These are phyloP conservation scores for Aphelinus atriplicis DNA, from an alignment of 1,140 invertebrate species.

Conservation along the genomic window DNA sequence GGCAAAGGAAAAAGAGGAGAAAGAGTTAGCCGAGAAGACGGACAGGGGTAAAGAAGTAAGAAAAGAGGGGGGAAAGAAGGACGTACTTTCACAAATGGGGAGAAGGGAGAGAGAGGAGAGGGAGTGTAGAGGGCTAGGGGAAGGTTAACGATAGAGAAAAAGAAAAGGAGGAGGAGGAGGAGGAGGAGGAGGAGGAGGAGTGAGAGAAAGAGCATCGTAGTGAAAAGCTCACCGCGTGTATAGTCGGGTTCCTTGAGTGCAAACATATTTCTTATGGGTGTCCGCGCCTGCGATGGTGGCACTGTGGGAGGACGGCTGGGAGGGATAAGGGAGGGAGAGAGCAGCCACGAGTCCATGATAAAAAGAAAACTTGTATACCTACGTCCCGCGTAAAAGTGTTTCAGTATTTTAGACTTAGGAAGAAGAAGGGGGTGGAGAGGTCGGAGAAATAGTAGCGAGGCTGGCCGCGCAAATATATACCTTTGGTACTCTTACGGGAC, in stretches of 20 bases:
- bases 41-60: too few relatives aligned
- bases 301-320: background rate
- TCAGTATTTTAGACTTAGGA: constrained; percentile 40
- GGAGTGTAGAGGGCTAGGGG: background rate
- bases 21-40: too few relatives aligned
- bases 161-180: background rate
- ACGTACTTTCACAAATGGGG: too few relatives aligned
- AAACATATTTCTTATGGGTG: constrained; percentile 36
- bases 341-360: background rate
- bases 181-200: background rate
- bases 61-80: too few relatives aligned
- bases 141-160: background rate
- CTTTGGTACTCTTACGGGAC: constrained; percentile 1
- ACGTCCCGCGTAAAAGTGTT: constrained; percentile 35
- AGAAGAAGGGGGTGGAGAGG: background rate
- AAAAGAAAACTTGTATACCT: constrained; percentile 38
- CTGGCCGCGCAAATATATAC: background rate
- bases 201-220: background rate
- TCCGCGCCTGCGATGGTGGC: background rate
- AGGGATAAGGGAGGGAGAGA: background rate
- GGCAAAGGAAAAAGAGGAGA: too few relatives aligned
- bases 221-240: constrained; percentile 1
- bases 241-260: constrained; percentile 31
- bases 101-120: too few relatives aligned
- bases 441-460: background rate